phyloP scores from a whole-genome alignment of 2,797 vertebrate genomes.

The Poecilia gillii region DNA sequence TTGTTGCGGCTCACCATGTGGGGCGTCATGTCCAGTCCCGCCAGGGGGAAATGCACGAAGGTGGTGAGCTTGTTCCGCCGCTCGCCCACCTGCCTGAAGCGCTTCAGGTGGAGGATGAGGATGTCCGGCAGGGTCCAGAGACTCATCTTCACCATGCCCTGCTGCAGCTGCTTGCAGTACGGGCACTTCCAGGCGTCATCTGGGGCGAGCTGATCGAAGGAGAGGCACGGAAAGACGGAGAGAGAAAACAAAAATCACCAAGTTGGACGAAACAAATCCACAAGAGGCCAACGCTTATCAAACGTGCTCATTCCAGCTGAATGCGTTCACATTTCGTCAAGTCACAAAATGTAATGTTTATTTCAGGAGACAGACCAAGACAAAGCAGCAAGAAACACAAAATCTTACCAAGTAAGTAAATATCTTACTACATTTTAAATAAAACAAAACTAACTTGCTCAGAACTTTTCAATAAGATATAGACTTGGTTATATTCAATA shows the following conservation, averaged over 20 bases:
- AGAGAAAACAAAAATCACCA: neutral
- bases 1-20: constrained; percentile 87
- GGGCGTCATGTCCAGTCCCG: constrained; percentile 90
- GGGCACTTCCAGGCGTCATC: constrained; percentile 94
- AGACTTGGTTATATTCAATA: no score
- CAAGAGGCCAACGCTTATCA: no score
- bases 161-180: constrained; percentile 91
- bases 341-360: neutral
- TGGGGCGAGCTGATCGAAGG: constrained; percentile 87
- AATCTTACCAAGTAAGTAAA: no score
- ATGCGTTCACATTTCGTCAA: neutral
- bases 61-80: constrained; percentile 92
- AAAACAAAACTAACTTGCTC: no score
- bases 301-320: neutral
- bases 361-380: neutral
- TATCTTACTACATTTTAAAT: no score
- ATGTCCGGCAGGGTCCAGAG: constrained; percentile 95
- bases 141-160: constrained; percentile 92
- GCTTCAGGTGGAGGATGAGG: constrained; percentile 93
- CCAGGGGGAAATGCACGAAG: constrained; percentile 88
- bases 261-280: neutral
- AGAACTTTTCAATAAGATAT: no score
- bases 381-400: no score
- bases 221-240: neutral
- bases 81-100: constrained; percentile 85